Base-by-base conservation (phyloP, 2,797 vertebrate species). In the Sebastes taczanowskii region DNA sequence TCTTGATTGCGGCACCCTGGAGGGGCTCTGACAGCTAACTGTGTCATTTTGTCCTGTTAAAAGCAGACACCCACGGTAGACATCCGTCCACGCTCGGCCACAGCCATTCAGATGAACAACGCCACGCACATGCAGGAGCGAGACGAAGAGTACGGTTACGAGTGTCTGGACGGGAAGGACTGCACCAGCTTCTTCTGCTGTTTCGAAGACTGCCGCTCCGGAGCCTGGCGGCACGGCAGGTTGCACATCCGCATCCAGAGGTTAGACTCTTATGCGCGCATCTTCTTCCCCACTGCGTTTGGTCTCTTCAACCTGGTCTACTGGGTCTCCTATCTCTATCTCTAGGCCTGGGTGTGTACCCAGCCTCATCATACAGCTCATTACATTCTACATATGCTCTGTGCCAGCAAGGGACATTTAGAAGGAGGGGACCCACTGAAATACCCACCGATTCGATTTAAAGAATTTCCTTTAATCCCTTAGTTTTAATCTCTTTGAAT, bases 101-200 rank as follows among this genome's bases (percentile, higher is more conserved):
- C 99, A 0, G 96, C 96, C 88, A 99, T 99, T 91, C 98, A 99
- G 96, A 99, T 99, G 98, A 99, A 99, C 96, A 99, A 99, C 95
- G 98, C 98, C 53, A 97, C 98, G 2, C 98, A 99, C 94, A 97
- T 99, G 92, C 98, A 99, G 93, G 98, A 99, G 94, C 94, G 98
- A 52, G 99, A 99, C 78, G 99, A 99, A 89, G 99, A 99, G 74
- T 99, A 99, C 0, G 99, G 99, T 0, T 99, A 99, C 0, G 99
- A 99, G 79, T 99, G 99, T 92, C 97, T 99, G 20, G 99, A 99
- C 9, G 99, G 99, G 82, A 99, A 99, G 95, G 98, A 99, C 97
- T 99, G 98, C 95, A 97, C 98, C 94, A 99, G 98, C 88, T 99
- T 99, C 95, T 99, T 99, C 94, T 99, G 99, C 96, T 99, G 99